phyloP scores from a whole-genome alignment of 2,888 invertebrate species.

The Hipparchia semele region DNA sequence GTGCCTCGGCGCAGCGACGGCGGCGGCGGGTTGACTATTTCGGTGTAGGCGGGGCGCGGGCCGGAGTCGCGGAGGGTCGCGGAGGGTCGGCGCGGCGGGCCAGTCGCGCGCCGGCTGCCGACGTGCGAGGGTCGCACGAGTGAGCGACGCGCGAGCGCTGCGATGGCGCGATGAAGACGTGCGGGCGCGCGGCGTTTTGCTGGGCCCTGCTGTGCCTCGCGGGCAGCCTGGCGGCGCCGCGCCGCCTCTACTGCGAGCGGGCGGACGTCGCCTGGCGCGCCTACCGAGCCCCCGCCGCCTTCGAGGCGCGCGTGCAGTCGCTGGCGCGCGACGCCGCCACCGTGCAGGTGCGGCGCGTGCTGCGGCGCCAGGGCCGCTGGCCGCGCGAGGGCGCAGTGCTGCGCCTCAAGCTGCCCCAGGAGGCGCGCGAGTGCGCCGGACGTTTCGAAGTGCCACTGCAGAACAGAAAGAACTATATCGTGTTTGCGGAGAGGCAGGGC shows the following conservation, averaged over 20 bases:
- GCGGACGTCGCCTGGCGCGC: slow-evolving; percentile 81
- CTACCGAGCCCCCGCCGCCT: slow-evolving; percentile 78
- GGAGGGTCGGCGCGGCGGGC: slow-evolving; percentile 52
- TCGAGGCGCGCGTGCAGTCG: slow-evolving; percentile 78
- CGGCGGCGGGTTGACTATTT: slow-evolving; percentile 64
- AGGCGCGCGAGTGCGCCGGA: slow-evolving; percentile 67
- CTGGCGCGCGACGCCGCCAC: slow-evolving; percentile 72
- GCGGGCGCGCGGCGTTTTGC: slow-evolving; percentile 78
- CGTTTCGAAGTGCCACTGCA: slow-evolving; percentile 77
- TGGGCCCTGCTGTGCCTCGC: slow-evolving; percentile 73
- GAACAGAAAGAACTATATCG: slow-evolving; percentile 75
- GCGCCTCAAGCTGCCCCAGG: slow-evolving; percentile 62
- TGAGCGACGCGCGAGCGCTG: slow-evolving; percentile 55
- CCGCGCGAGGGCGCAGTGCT: slow-evolving; percentile 68
- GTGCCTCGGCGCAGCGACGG: slow-evolving; percentile 42
- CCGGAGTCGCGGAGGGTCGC: slow-evolving; percentile 55
- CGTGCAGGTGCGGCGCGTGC: slow-evolving; percentile 70
- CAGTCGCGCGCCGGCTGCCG: slow-evolving; percentile 80
- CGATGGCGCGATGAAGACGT: slow-evolving; percentile 80
- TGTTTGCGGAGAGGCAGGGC: slow-evolving; percentile 76
- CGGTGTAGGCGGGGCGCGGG: slow-evolving; percentile 66
- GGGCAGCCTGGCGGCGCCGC: slow-evolving; percentile 57
- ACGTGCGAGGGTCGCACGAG: slow-evolving; percentile 59
- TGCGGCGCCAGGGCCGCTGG: slow-evolving; percentile 73
- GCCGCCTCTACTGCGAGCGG: slow-evolving; percentile 79